Percentiles rank a stretch among this genome's conserved stretches.
Evolutionary conservation across 2,113 vertebrate genomes (phyloP).

Genomic region (Cervus canadensis): DNA sequence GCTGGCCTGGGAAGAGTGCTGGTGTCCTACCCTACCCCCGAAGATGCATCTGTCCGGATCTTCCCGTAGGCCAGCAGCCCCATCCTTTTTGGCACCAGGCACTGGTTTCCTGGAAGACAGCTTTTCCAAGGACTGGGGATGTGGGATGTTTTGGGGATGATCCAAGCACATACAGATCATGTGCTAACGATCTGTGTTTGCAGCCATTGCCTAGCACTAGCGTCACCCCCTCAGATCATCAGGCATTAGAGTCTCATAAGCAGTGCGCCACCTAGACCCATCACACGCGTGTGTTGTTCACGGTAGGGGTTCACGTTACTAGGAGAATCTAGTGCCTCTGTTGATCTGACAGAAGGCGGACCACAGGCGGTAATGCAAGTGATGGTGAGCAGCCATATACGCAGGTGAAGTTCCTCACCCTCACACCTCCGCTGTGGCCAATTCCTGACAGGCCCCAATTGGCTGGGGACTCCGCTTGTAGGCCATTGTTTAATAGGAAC

Average conservation of each 20-base stretch:
- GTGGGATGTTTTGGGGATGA: neutral
- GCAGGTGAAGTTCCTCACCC: neutral
- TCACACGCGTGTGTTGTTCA: neutral
- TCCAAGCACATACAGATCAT: neutral
- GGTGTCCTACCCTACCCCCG: fast-evolving
- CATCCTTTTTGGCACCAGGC: neutral
- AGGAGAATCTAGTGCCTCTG: neutral
- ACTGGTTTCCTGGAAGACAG: neutral
- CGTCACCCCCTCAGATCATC: neutral
- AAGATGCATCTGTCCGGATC: no score
- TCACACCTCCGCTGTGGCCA: neutral
- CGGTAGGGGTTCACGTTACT: neutral
- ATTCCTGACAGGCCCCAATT: neutral
- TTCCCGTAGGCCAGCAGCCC: neutral
- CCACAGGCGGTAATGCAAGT: neutral
- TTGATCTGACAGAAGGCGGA: neutral
- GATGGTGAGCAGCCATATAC: neutral
- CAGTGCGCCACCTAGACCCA: neutral
- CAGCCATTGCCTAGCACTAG: neutral
- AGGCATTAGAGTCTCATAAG: neutral
- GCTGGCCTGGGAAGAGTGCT: neutral
- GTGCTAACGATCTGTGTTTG: neutral
- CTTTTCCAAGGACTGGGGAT: neutral
- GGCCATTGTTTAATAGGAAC: neutral
- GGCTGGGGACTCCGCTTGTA: neutral